These are phyloP conservation scores for Apus apus DNA, from an alignment of 2,113 vertebrate genomes.

Conservation along the genomic window DNA sequence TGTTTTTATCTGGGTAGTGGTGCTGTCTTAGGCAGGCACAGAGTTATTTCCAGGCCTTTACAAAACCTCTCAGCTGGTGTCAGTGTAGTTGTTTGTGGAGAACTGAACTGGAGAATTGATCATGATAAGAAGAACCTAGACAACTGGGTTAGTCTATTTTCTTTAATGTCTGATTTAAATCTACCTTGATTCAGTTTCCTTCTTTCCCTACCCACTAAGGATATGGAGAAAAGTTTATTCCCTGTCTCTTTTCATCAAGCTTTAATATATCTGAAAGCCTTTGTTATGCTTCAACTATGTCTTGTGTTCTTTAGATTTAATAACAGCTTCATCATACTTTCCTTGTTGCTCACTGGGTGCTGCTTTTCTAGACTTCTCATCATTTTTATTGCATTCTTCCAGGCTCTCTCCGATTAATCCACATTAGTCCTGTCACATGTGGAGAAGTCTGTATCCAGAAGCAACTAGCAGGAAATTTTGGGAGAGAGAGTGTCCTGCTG, in stretches of 20 bases:
- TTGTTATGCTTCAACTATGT: not conserved
- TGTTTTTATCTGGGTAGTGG: not conserved
- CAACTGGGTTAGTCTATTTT: not conserved
- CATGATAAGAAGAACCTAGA: not conserved
- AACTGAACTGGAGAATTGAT: not conserved
- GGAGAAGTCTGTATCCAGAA: not conserved
- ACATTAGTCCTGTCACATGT: not conserved
- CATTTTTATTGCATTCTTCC: not conserved
- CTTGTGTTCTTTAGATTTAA: slow-evolving; percentile 15
- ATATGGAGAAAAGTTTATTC: slow-evolving; percentile 16
- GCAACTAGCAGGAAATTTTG: not conserved
- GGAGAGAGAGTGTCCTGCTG: not conserved
- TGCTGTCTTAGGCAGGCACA: not conserved
- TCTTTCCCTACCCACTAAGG: not conserved
- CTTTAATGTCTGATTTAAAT: slow-evolving; percentile 18
- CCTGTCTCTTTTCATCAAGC: slow-evolving; percentile 18
- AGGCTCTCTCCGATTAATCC: slow-evolving; percentile 8
- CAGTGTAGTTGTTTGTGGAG: not conserved
- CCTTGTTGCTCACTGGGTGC: not conserved
- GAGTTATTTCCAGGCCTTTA: not conserved
- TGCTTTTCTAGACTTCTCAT: slow-evolving; percentile 15
- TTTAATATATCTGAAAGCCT: slow-evolving; percentile 32
- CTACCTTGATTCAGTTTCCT: slow-evolving; percentile 11
- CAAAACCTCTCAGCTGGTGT: not conserved
- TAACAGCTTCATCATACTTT: not conserved